A percentile compares a stretch with the other conserved stretches of the same genome.
These are phyloP conservation scores for Serripes groenlandicus DNA, from an alignment of 2,888 invertebrate species.

Conservation along the genomic window DNA sequence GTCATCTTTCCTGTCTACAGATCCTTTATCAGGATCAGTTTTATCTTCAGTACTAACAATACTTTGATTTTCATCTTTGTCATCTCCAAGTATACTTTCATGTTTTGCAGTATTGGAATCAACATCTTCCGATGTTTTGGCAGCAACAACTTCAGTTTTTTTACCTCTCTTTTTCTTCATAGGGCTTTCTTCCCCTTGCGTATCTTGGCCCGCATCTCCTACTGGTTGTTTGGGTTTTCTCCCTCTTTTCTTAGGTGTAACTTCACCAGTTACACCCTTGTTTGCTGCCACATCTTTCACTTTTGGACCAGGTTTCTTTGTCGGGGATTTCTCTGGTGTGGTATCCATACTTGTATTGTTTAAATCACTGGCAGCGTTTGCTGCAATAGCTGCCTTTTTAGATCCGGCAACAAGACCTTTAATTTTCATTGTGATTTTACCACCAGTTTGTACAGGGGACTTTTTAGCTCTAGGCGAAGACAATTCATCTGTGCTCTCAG, in stretches of 20 bases:
- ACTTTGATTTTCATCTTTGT: not conserved
- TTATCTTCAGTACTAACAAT: constrained; percentile 13
- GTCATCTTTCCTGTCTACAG: constrained; percentile 57
- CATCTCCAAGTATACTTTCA: not conserved
- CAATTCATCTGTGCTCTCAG: constrained; percentile 32
- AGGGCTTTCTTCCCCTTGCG: constrained; percentile 42
- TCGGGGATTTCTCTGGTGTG: constrained; percentile 29
- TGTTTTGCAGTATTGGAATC: not conserved
- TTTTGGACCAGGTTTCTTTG: not conserved
- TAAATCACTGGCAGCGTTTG: not conserved
- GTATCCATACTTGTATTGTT: constrained; percentile 15
- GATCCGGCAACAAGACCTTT: not conserved
- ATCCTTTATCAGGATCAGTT: constrained; percentile 12
- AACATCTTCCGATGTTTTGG: not conserved
- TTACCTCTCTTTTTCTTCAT: constrained; percentile 57
- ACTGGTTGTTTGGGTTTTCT: constrained; percentile 59
- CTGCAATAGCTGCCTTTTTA: not conserved
- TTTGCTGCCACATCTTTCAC: not conserved
- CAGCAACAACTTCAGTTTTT: constrained; percentile 19
- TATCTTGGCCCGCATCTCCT: constrained; percentile 42
- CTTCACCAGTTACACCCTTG: constrained; percentile 23
- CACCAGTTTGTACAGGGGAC: not conserved
- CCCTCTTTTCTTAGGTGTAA: constrained; percentile 53
- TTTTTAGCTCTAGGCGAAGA: not conserved
- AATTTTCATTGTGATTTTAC: not conserved